Percentiles rank a stretch among this genome's conserved stretches.
Conservation (phyloP, 2,888 invertebrate species). For the Xanthostigma xanthostigma region DNA sequence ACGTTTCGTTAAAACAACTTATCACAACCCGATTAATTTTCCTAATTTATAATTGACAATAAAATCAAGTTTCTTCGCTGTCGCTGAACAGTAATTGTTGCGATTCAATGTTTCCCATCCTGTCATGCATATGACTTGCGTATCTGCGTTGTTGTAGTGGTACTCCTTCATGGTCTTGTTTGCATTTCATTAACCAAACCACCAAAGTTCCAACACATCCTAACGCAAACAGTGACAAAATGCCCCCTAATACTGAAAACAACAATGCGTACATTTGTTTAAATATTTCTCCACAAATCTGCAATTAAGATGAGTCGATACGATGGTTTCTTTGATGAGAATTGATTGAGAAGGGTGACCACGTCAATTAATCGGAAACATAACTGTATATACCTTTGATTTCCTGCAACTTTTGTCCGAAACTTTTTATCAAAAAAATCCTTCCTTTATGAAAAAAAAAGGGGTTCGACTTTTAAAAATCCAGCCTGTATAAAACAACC, state of each 20-base stretch:
- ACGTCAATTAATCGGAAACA: too few species aligned
- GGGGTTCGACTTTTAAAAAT: too few species aligned
- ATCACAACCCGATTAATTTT: not conserved
- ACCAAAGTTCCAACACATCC: conserved; percentile 19
- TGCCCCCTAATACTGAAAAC: conserved; percentile 23
- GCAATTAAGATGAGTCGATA: too few species aligned
- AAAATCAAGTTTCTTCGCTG: conserved; percentile 2
- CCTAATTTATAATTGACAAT: not conserved
- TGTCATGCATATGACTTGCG: not conserved
- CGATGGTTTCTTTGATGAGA: too few species aligned
- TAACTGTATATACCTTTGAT: too few species aligned
- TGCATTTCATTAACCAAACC: conserved; percentile 2
- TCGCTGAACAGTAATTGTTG: conserved; percentile 5
- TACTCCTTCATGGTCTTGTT: conserved; percentile 3
- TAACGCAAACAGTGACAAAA: conserved; percentile 23
- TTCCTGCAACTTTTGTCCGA: too few species aligned
- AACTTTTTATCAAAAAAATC: too few species aligned
- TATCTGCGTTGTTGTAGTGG: not conserved
- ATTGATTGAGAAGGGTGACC: too few species aligned
- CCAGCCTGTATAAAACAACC: too few species aligned
- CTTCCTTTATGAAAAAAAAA: too few species aligned
- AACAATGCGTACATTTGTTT: not conserved
- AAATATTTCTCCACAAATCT: too few species aligned
- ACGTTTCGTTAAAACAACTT: not conserved
- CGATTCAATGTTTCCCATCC: not conserved